phyloP scores from a whole-genome alignment of 2,797 vertebrate species.

The Saxicola maurus region DNA sequence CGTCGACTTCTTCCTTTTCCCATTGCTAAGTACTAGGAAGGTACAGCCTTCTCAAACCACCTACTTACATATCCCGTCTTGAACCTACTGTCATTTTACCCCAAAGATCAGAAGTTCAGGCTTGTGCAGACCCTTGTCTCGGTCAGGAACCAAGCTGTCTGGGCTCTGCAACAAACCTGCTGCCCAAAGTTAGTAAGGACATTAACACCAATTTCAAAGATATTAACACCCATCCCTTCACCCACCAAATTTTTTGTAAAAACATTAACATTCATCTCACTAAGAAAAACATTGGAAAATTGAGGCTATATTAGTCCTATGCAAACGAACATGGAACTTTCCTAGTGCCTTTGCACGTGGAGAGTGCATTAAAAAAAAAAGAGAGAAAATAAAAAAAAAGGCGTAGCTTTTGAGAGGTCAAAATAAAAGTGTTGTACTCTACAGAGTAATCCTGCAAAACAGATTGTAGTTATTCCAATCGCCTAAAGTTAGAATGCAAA shows the following conservation, averaged over 20 bases:
- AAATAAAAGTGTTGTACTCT: not conserved
- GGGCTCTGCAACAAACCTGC: not conserved
- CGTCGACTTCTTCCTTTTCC: not conserved
- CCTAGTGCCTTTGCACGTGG: fast-evolving
- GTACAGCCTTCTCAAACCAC: not conserved
- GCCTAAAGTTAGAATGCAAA: not conserved
- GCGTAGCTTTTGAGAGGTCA: not conserved
- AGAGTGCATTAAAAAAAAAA: not conserved
- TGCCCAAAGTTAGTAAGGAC: not conserved
- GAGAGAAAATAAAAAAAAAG: too few species aligned
- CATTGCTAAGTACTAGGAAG: not conserved
- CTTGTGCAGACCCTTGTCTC: not conserved
- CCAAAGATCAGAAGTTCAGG: not conserved
- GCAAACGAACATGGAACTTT: not conserved
- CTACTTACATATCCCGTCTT: fast-evolving
- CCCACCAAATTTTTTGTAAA: not conserved
- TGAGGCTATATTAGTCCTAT: fast-evolving
- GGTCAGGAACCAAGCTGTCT: not conserved
- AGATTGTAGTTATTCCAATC: not conserved
- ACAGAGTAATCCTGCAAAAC: not conserved
- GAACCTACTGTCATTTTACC: not conserved
- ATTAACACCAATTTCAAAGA: not conserved
- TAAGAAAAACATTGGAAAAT: not conserved
- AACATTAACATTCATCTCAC: not conserved
- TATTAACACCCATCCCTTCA: not conserved